Percentiles rank a stretch among this genome's conserved stretches.
Conservation (phyloP, 2,888 invertebrate genomes). For the Aricia artaxerxes region DNA sequence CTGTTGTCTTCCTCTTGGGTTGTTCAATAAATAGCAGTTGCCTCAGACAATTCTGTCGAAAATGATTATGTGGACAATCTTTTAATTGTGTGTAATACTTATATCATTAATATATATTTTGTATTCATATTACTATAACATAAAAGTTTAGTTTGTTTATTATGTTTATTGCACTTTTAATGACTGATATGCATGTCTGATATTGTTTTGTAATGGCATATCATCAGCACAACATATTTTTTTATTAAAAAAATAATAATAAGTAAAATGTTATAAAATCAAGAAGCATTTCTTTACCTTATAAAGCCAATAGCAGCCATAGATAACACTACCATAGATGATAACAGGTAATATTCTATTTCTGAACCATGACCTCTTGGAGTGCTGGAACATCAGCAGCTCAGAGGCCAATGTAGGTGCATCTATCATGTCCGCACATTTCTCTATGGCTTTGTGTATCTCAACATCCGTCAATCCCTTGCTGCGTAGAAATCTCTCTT, state of each 20-base stretch:
- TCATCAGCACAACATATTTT: no score
- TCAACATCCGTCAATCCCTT: conserved; percentile 89
- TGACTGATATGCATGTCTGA: no score
- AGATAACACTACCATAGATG: conserved; percentile 88
- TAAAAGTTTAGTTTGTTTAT: no score
- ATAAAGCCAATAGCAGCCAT: conserved; percentile 90
- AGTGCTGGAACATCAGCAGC: conserved; percentile 64
- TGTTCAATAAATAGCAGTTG: conserved; percentile 83
- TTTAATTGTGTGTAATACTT: no score
- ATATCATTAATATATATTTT: no score
- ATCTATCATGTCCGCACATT: conserved; percentile 75
- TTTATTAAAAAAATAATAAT: no score
- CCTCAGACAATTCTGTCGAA: conserved; percentile 62
- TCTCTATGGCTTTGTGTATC: conserved; percentile 86
- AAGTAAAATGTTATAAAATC: no score
- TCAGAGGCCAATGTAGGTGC: conserved; percentile 67
- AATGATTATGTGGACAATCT: neutral
- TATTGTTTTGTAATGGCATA: no score
- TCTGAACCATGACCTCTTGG: conserved; percentile 74
- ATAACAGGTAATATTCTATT: conserved; percentile 87
- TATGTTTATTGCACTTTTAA: no score
- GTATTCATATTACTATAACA: no score
- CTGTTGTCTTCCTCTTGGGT: conserved; percentile 82
- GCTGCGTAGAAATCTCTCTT: conserved; percentile 87
- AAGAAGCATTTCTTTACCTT: conserved; percentile 77